Percentiles rank a stretch among this genome's conserved stretches.
Conservation (phyloP, 2,113 vertebrate species). For the Rhizomys pruinosus region DNA sequence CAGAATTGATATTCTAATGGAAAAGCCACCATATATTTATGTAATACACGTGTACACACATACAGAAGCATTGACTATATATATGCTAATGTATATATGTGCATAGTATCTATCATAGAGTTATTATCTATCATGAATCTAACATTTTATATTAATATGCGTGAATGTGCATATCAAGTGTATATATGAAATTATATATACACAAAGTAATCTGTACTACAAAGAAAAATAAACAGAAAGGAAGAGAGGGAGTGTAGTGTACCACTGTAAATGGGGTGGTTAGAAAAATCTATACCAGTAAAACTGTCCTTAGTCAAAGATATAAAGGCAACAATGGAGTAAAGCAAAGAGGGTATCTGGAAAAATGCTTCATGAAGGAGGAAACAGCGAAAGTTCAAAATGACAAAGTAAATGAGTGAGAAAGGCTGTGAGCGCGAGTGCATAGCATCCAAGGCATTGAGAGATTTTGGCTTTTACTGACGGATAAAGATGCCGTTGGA, state of each 20-base stretch:
- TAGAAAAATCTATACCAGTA: background rate
- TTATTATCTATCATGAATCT: background rate
- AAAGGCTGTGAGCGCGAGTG: too few species aligned
- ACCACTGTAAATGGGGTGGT: background rate
- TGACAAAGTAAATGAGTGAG: background rate
- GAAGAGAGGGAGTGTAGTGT: background rate
- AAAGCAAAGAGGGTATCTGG: background rate
- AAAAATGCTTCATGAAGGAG: background rate
- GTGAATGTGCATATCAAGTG: background rate
- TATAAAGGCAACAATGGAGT: background rate
- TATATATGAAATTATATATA: background rate
- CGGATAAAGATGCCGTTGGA: background rate
- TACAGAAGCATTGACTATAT: background rate
- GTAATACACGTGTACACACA: background rate
- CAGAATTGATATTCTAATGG: background rate
- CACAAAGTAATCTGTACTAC: background rate
- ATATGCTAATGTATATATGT: background rate
- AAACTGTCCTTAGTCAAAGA: constrained; percentile 15
- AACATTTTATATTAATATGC: background rate
- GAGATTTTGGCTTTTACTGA: constrained; percentile 9
- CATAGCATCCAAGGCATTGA: background rate
- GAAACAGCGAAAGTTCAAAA: background rate
- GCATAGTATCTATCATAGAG: background rate
- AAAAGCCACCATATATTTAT: background rate
- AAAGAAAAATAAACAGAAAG: background rate